Evolutionary conservation across 2,113 vertebrate genomes (phyloP), one percentile per base, ranked within the genome.

Genomic region (Lepisosteus oculatus): DNA sequence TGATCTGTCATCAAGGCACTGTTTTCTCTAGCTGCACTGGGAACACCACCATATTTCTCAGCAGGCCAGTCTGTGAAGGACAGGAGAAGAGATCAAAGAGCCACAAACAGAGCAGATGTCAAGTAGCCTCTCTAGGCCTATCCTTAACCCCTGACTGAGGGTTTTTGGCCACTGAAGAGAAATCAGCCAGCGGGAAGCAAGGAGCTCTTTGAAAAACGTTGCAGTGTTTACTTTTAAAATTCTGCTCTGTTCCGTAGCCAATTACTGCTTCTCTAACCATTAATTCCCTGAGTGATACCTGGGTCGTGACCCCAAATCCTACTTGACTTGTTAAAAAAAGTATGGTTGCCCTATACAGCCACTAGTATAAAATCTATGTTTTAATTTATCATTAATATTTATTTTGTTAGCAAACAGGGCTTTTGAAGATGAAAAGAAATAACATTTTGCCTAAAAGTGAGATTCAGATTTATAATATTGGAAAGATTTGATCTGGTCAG

Each of bases 81-180:
- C 14, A 2, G 85, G 73, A 67, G 15, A 79, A 77, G 83, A 91
- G 85, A 92, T 90, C 88, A 92, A 92, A 93, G 55, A 85, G 85
- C 85, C 76, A 7, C 79, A 82, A 83, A 77, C 82, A 82, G 84
- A 91, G 78, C 92, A 92, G 84, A 93, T 91, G 93, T 93, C 88
- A 95, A 94, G 89, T 92, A 83, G 85, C 89, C 90, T 84, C 90
- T 80, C 79, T 83, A 85, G 91, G 86, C 84, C 65, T 76, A 84
- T 86, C 85, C 88, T 93, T 93, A 91, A 90, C 88, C 85, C 80
- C 81, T 87, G 85, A 77, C 81, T 84, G 76, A 79, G 80, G 75
- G 66, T 81, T 88, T 80, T 76, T 84, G 80, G 82, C 84, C 74
- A 70, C 80, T 80, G 80, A 85, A 84, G 85, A 86, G 81, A 77